A percentile compares a stretch with the other conserved stretches of the same genome.
Evolutionary conservation across 2,797 vertebrate genomes (phyloP).

Genomic region (Notoglanidium macrostoma): DNA sequence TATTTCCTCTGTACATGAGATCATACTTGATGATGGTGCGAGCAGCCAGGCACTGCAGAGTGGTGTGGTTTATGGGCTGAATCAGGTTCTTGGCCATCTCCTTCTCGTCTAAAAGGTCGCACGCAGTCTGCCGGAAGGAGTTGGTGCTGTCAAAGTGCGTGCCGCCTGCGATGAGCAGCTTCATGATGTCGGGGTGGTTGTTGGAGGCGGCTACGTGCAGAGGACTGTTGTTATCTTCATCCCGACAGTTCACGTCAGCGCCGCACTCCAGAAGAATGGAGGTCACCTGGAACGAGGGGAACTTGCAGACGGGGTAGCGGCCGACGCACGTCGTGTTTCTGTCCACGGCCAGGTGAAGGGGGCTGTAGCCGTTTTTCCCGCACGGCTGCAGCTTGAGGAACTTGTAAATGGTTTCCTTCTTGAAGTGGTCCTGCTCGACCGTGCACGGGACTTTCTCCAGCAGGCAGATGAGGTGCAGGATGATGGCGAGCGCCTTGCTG

Average conservation of each 20-base stretch:
- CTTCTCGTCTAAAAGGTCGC: constrained; percentile 95
- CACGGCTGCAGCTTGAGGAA: constrained; percentile 95
- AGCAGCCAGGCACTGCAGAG: constrained; percentile 96
- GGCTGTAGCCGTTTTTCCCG: constrained; percentile 95
- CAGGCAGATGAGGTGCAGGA: constrained; percentile 96
- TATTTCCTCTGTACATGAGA: constrained; percentile 86
- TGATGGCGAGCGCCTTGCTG: constrained; percentile 97
- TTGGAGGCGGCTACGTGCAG: constrained; percentile 96
- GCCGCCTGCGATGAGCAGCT: constrained; percentile 92
- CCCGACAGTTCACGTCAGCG: constrained; percentile 90
- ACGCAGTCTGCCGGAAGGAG: constrained; percentile 89
- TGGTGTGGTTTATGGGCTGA: constrained; percentile 97
- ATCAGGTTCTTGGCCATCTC: constrained; percentile 96
- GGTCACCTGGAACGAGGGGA: constrained; percentile 93
- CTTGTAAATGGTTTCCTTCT: constrained; percentile 95
- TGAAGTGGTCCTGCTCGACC: constrained; percentile 92
- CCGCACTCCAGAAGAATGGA: constrained; percentile 95
- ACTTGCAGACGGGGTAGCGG: constrained; percentile 97
- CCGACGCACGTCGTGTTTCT: constrained; percentile 96
- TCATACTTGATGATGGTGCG: constrained; percentile 90
- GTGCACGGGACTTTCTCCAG: constrained; percentile 95
- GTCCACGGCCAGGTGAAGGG: constrained; percentile 95
- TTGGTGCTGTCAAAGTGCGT: constrained; percentile 98
- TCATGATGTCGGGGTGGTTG: constrained; percentile 98
- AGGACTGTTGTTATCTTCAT: constrained; percentile 93